phyloP scores from a whole-genome alignment of 1,140 invertebrate genomes.

The Eupristina koningsbergeri region DNA sequence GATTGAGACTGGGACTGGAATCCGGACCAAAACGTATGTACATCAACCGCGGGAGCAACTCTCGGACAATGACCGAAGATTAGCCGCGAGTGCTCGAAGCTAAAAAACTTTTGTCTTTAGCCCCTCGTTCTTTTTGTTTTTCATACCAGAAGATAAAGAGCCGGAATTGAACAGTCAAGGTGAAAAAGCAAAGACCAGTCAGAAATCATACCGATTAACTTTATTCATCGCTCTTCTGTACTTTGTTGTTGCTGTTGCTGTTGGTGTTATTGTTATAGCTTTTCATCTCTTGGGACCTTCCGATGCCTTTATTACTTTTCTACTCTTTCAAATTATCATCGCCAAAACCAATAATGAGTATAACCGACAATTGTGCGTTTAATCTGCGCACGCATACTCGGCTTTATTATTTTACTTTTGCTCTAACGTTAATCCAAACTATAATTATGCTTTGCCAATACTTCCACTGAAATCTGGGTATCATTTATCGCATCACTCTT shows the following conservation, averaged over 20 bases:
- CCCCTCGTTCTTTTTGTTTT: not conserved
- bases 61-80: not conserved
- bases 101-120: not conserved
- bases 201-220: not conserved
- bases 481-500: no score
- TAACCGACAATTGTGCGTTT: no score
- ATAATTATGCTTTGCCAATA: no score
- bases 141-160: not conserved
- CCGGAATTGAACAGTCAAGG: not conserved
- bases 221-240: not conserved
- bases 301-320: not conserved
- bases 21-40: not conserved
- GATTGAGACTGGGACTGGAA: no score
- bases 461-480: no score
- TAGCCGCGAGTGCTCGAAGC: not conserved
- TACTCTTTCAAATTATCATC: not conserved
- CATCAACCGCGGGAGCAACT: conserved; percentile 10
- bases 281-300: not conserved
- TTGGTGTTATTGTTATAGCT: no score
- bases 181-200: not conserved
- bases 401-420: no score
- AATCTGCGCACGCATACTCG: no score
- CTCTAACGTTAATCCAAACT: no score
- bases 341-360: no score
- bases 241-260: not conserved